Base-by-base conservation (phyloP, 1,140 invertebrate species). In the Apis laboriosa region DNA sequence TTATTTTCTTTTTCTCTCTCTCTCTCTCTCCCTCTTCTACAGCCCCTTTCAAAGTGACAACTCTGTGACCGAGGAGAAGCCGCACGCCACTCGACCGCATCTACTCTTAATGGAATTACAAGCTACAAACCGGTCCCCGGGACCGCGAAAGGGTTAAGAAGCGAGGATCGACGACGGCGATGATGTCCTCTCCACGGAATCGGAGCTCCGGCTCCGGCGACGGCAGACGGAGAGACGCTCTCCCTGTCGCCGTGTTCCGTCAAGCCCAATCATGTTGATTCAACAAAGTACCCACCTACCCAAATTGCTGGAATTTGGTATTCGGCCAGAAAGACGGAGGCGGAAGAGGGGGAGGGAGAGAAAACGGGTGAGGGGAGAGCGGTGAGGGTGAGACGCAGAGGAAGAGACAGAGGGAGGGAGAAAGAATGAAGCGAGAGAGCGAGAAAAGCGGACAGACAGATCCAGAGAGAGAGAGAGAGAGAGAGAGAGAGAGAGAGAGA, bases 201-300 rank as follows among this genome's bases (percentile, higher is more conserved):
- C 56, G 70, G 66, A n/a, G n/a, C n/a, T n/a, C n/a, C n/a, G n/a
- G 72, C 24, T n/a, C 28, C 24, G 49, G 34, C n/a, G 77, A 80
- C 56, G 34, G 55, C 56, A 80, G 71, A 76, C 80, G 80, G 34
- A 72, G 81, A 34, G 34, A 3, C 34, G 34, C 34, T 43, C 67
- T 58, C 66, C 76, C 81, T 83, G 83, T 84, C 90, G 90, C 88
- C 88, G 90, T 80, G 87, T 86, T 88, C 89, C 91, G 93, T 93
- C 93, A 91, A 93, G 93, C 91, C 91, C 93, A 93, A 94, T 94
- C 93, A 94, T 94, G 93, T 94, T 94, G 93, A 94, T 94, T 94
- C 93, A 94, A 94, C 93, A 94, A 93, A 94, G 93, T 94, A 94
- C 92, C 92, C 92, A 94, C 91, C 93, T 93, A 92, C 92, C 91